These are phyloP conservation scores for Callocephalon fimbriatum DNA, from an alignment of 2,113 vertebrate species.

Conservation along the genomic window DNA sequence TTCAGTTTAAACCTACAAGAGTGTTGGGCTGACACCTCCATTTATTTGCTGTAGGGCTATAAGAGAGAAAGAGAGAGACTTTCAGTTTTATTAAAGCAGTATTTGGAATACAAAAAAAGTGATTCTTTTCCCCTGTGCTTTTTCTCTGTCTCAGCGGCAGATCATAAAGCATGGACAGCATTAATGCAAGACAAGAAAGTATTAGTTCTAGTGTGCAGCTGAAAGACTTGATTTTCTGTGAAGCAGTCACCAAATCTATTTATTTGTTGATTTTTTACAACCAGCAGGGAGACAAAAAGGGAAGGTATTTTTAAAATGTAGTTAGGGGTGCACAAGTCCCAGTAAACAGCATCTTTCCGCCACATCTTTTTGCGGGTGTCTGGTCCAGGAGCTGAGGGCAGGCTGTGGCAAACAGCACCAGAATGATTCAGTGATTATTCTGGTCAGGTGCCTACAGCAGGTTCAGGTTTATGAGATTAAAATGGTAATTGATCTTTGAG, in stretches of 20 bases:
- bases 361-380: background rate
- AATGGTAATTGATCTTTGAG: slow-evolving; percentile 11
- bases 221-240: background rate
- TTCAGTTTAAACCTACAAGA: slow-evolving; percentile 80
- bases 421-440: background rate
- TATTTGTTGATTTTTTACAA: background rate
- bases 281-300: background rate
- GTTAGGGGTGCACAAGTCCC: background rate
- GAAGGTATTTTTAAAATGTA: background rate
- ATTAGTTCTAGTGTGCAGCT: background rate
- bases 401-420: background rate
- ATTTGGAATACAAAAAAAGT: slow-evolving; percentile 32
- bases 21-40: slow-evolving; percentile 71
- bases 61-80: slow-evolving; percentile 43
- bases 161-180: background rate
- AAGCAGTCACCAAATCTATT: background rate
- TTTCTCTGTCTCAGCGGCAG: background rate
- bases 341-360: background rate
- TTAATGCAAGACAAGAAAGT: background rate
- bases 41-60: slow-evolving; percentile 72
- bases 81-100: slow-evolving; percentile 49
- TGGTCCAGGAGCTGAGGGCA: background rate
- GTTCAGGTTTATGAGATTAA: background rate
- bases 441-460: background rate
- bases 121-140: background rate